Base-by-base conservation (phyloP, 2,888 invertebrate species). In the Tenthredo scrophulariae region DNA sequence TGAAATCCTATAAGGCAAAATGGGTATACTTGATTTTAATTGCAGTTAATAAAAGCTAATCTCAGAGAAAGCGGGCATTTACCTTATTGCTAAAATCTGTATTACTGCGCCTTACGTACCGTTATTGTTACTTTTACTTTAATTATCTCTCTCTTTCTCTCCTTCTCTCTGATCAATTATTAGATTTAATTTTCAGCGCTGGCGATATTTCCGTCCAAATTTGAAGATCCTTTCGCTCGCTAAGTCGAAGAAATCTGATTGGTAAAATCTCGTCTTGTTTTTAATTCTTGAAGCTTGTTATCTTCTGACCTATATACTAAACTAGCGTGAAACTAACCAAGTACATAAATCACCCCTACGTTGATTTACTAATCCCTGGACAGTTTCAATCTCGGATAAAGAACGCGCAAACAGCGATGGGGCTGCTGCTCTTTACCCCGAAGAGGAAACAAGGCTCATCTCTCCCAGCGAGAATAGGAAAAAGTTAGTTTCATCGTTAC, bases 1-100 rank as follows among this genome's bases (percentile, higher is more conserved):
- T 82, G 46, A 29, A 40, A 83, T 70, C 46, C 83, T 46, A 4
- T 46, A 4, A 29, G 9, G 83, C 29, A 83, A n/a, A 67, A 29
- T 70, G 70, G 67, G 67, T 22, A 83, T 22, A 83, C 83, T 83
- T 67, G 83, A 22, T 83, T 83, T 83, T 83, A 83, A 83, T 83
- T 83, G 67, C 9, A 65, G 67, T 65, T 50, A 67, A 83, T 83
- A 70, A 83, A 83, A 83, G 83, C 46, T 83, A 83, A 83, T 83
- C 67, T 37, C 37, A 40, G 80, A 62, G 67, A 67, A 29, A 43
- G 58, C 18, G 46, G 18, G 65, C 58, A 13, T 80, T 80, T 43
- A 43, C 65, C 67, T 82, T 82, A 82, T 67, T 67, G 67, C 82
- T 13, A 43, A 82, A 83, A 83, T 46, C 77, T 77, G 77, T 50